Evolutionary conservation across 2,888 invertebrate genomes (phyloP).

Genomic region (Carcina quercana): DNA sequence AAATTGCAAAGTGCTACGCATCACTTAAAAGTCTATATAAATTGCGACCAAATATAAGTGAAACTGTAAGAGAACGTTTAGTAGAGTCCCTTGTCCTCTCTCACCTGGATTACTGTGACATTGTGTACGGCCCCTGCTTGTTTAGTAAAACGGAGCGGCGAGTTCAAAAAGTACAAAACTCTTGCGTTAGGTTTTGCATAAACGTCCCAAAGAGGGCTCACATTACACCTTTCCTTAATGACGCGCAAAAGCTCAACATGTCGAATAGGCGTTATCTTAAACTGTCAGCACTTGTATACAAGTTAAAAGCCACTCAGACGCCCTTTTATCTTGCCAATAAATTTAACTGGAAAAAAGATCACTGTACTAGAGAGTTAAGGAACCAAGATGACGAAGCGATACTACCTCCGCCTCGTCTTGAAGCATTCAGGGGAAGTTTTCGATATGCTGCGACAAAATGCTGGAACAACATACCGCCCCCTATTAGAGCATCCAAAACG

Average conservation of each 20-base stretch:
- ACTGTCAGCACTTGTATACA: neutral
- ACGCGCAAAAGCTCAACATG: neutral
- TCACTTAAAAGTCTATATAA: neutral
- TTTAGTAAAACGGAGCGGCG: neutral
- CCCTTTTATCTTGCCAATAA: neutral
- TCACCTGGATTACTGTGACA: neutral
- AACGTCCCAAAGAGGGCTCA: neutral
- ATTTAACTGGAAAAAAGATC: neutral
- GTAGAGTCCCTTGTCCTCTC: neutral
- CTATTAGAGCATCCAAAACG: no score
- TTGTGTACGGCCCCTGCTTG: conserved; percentile 1
- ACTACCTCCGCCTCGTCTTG: no score
- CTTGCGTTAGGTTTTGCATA: neutral
- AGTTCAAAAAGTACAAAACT: neutral
- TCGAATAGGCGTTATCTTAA: neutral
- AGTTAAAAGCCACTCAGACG: neutral
- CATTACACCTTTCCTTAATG: neutral
- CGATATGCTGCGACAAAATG: no score
- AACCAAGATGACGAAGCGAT: no score
- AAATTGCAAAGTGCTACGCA: neutral
- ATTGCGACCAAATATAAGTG: neutral
- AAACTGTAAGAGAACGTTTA: neutral
- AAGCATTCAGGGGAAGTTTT: no score
- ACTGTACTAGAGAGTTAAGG: no score
- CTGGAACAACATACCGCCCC: no score